A percentile compares a stretch with the other conserved stretches of the same genome.
Conservation (phyloP, 2,113 vertebrate genomes). For the Labrus mixtus region DNA sequence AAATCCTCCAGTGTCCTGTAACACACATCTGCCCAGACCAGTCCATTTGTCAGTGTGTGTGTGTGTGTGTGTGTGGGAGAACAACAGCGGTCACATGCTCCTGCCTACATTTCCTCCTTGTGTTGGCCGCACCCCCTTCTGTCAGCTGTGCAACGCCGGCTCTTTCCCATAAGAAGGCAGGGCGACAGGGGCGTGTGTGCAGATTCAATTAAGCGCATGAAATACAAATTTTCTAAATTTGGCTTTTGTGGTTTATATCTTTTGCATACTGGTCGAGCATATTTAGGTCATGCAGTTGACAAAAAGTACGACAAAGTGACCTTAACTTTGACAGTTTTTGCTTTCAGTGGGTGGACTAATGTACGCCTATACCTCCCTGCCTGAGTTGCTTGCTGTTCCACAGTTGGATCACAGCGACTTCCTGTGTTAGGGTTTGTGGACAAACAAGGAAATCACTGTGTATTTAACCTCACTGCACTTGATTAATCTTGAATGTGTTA, state of each 20-base stretch:
- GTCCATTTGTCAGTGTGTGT: conserved; percentile 32
- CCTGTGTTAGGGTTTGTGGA: conserved; percentile 47
- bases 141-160: conserved; percentile 20
- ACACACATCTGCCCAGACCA: conserved; percentile 11
- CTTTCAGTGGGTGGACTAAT: not conserved
- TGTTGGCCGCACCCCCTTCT: conserved; percentile 54
- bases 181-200: conserved; percentile 8
- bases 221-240: not conserved
- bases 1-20: conserved; percentile 34
- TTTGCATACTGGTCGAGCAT: conserved; percentile 6
- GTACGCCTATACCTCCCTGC: conserved; percentile 16
- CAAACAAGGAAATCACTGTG: conserved; percentile 32
- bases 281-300: not conserved
- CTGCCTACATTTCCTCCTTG: conserved; percentile 64
- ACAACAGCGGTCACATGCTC: conserved; percentile 57
- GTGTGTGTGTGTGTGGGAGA: conserved; percentile 41
- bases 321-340: conserved; percentile 17
- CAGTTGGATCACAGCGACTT: conserved; percentile 42
- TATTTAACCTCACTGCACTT: conserved; percentile 17
- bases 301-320: conserved; percentile 3
- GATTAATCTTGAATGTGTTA: conserved; percentile 5
- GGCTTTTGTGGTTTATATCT: conserved; percentile 1
- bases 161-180: conserved; percentile 34
- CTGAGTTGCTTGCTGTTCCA: conserved; percentile 26
- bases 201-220: not conserved